Conservation (phyloP, 2,888 invertebrate species). For the Amblyteles armatorius region DNA sequence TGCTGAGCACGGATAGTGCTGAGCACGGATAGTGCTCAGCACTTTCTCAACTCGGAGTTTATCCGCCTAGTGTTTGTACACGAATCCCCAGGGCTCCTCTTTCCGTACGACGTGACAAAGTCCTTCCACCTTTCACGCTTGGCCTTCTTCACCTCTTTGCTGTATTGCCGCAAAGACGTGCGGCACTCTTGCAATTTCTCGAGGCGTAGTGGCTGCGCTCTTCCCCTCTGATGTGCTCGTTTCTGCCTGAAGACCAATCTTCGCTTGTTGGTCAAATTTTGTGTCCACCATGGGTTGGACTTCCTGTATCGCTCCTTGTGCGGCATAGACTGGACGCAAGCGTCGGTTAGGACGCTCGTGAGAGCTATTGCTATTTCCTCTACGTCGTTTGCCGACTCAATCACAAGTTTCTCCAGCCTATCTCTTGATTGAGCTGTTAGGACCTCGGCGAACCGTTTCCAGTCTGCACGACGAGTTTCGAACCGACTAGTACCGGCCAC, state of each 20-base stretch:
- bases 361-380: slow-evolving; percentile 28
- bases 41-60: too few species aligned
- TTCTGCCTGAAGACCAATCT: slow-evolving; percentile 9
- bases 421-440: slow-evolving; percentile 20
- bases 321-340: slow-evolving; percentile 49
- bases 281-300: slow-evolving; percentile 64
- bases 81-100: too few species aligned
- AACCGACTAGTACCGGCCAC: slow-evolving; percentile 6
- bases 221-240: too few species aligned
- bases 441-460: slow-evolving; percentile 42
- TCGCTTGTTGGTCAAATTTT: slow-evolving; percentile 43
- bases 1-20: too few species aligned
- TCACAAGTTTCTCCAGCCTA: slow-evolving; percentile 29
- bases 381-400: slow-evolving; percentile 31
- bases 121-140: too few species aligned
- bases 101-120: too few species aligned
- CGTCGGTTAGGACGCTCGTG: slow-evolving; percentile 39
- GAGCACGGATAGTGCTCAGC: too few species aligned
- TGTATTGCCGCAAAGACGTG: too few species aligned
- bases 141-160: too few species aligned
- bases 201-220: too few species aligned
- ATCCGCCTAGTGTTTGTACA: too few species aligned
- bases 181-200: too few species aligned
- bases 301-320: not conserved
- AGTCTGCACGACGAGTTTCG: slow-evolving; percentile 52